Base-by-base conservation (phyloP, 2,797 vertebrate species). In the Anguilla anguilla region DNA sequence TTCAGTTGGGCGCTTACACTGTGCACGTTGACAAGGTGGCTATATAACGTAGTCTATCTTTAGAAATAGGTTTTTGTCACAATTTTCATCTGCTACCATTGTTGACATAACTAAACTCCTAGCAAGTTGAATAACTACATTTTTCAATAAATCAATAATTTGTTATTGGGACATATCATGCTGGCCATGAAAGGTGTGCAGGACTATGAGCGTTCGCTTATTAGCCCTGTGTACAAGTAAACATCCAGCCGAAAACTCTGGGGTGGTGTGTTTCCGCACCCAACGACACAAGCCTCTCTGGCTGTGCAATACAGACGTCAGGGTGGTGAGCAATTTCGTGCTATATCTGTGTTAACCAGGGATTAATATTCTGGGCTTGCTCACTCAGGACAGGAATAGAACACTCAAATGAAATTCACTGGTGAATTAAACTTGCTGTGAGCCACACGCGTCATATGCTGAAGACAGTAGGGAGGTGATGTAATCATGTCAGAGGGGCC, bases 361-460 rank as follows among this genome's bases (percentile, higher is more conserved):
- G 39, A 85, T 46, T 85, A 77, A 28, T 79, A 22, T 53, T 81
- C n/a, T 79, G 74, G 11, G 13, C 28, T 13, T 39, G 74, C 3
- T 7, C 6, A 13, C 43, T 2, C 22, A 39, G 85, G 67, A 49
- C 55, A 85, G 53, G 49, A 57, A 79, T 57, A 86, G 53, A 81
- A 39, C 10, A 6, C 84, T 79, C 51, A 85, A 82, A 88, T 88
- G 49, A 81, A 85, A 88, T 88, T 85, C 57, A n/a, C 84, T 46
- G 51, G 84, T 85, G 55, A 67, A 55, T 67, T 61, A 46, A 85
- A 64, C 55, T 43, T 25, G 35, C 57, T 43, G 28, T 2, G 17
- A 85, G 57, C 61, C 84, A 64, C 61, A 55, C 13, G 57, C 39
- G 39, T 85, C 19, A 64, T 15, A 64, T 39, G 31, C 35, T 43